Base-by-base conservation (phyloP, 1,140 invertebrate species). In the Uloborus diversus region DNA sequence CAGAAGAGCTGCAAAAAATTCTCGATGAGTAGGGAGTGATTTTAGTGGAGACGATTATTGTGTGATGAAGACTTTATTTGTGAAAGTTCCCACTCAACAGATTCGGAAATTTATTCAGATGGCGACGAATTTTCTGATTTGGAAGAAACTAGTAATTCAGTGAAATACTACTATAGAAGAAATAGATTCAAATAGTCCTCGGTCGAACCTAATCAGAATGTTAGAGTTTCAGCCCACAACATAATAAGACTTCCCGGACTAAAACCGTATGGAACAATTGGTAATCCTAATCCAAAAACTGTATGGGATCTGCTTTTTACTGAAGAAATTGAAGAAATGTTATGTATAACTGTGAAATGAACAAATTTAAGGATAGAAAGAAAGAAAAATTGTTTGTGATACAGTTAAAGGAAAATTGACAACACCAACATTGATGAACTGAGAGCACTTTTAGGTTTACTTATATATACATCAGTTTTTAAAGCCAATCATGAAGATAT, bases 101-200 rank as follows among this genome's bases (percentile, higher is more conserved):
- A 57, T 20, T 25, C 56, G 25, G 23, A 57, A 57, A 27, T 28
- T 23, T 57, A 23, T 25, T 57, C 56, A 57, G 56, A 57, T 17
- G 3, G 3, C 17, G 20, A 57, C 30, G 3, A 23, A 27, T 57
- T 57, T 17, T 57, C n/a, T 25, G 56, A 57, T 25, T n/a, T n/a
- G n/a, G n/a, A n/a, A n/a, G n/a, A n/a, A n/a, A n/a, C n/a, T n/a
- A n/a, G n/a, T n/a, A n/a, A n/a, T n/a, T n/a, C n/a, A n/a, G n/a
- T n/a, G n/a, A n/a, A n/a, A n/a, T n/a, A n/a, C n/a, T n/a, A n/a
- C n/a, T n/a, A n/a, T n/a, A n/a, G n/a, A n/a, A n/a, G n/a, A n/a
- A n/a, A n/a, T n/a, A n/a, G n/a, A n/a, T 64, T 64, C n/a, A 64
- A 33, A 64, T 33, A 32, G 61, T 64, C 30, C n/a, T 13, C 61